phyloP scores from a whole-genome alignment of 2,797 vertebrate genomes.

The Cynopterus sphinx region DNA sequence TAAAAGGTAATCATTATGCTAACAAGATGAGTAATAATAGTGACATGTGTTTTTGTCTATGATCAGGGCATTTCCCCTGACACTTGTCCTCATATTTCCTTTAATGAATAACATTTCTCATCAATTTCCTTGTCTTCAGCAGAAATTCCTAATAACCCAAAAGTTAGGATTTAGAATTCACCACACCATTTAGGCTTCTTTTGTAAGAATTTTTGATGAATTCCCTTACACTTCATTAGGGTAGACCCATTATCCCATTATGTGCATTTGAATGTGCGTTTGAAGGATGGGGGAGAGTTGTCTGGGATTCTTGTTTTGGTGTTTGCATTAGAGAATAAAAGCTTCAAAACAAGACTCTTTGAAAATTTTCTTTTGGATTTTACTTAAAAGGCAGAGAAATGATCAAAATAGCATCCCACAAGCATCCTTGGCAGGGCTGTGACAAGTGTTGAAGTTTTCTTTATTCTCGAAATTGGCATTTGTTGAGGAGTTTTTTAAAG shows the following conservation, averaged over 20 bases:
- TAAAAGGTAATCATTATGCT: background rate
- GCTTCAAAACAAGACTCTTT: constrained; percentile 66
- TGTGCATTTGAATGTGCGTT: background rate
- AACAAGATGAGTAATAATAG: background rate
- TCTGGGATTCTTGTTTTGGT: constrained; percentile 50
- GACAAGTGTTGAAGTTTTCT: constrained; percentile 52
- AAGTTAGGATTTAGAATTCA: background rate
- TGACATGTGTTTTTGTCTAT: background rate
- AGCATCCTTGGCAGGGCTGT: constrained; percentile 54
- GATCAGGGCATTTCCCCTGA: background rate
- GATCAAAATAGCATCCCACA: constrained; percentile 69
- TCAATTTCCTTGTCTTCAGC: background rate
- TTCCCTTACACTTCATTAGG: background rate
- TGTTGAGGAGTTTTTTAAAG: constrained; percentile 55
- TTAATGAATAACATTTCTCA: background rate
- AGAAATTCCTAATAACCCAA: background rate
- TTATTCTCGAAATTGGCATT: constrained; percentile 63
- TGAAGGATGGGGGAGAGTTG: background rate
- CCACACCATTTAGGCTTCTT: background rate
- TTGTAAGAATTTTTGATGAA: background rate
- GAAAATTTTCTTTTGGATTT: constrained; percentile 57
- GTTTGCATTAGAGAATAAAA: constrained; percentile 63
- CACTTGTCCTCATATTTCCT: background rate
- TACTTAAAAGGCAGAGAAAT: constrained; percentile 61
- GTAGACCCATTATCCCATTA: background rate